Evolutionary conservation across 2,888 invertebrate genomes (phyloP).

Genomic region (Dugesia japonica): DNA sequence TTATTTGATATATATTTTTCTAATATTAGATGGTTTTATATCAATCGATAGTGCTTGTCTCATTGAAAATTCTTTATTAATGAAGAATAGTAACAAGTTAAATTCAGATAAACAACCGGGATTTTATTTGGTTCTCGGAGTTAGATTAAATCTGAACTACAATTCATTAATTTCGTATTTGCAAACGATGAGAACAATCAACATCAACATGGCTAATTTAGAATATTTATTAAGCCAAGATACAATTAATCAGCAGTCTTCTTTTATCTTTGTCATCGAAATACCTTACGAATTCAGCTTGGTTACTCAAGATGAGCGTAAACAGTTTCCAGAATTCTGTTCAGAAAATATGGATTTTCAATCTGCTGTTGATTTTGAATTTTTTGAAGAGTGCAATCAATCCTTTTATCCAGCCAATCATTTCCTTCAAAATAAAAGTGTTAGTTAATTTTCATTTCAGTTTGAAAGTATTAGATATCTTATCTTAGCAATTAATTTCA

Average conservation of each 20-base stretch:
- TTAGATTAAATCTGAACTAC: background rate
- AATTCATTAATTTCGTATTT: background rate
- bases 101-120: background rate
- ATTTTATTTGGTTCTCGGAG: background rate
- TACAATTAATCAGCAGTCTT: background rate
- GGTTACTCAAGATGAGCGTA: background rate
- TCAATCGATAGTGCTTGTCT: background rate
- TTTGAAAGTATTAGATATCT: background rate
- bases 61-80: background rate
- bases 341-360: background rate
- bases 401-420: background rate
- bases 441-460: background rate
- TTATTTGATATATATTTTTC: no score
- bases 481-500: background rate
- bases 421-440: background rate
- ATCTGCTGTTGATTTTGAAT: background rate
- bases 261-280: background rate
- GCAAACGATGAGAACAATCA: background rate
- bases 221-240: background rate
- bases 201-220: background rate
- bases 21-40: background rate
- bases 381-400: background rate
- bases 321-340: background rate
- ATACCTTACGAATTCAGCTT: background rate
- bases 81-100: background rate